A percentile compares a stretch with the other conserved stretches of the same genome.
phyloP scores from a whole-genome alignment of 2,113 vertebrate genomes.

The Sakesphorus luctuosus region DNA sequence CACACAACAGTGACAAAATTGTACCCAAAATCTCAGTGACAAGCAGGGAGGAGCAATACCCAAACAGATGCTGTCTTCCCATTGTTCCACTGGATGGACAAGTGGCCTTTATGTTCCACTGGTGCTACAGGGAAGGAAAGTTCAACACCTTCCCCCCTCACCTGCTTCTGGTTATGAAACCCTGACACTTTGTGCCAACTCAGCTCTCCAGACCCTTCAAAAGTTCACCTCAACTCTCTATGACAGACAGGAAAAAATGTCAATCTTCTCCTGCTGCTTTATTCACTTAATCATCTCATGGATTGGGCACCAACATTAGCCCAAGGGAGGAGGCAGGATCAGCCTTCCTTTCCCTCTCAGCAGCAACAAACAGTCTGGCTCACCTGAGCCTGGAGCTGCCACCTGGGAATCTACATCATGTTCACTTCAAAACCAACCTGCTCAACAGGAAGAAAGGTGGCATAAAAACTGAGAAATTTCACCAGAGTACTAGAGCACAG shows the following conservation, averaged over 20 bases:
- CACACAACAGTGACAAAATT: background rate
- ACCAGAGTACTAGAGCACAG: background rate
- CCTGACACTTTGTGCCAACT: background rate
- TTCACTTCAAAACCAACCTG: background rate
- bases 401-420: background rate
- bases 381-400: background rate
- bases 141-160: background rate
- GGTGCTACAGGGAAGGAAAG: background rate
- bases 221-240: background rate
- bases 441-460: background rate
- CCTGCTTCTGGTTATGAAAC: background rate
- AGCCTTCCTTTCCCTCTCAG: background rate
- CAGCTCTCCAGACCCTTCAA: background rate
- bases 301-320: fast-evolving
- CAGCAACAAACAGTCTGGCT: background rate
- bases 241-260: background rate
- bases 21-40: background rate
- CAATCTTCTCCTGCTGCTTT: background rate
- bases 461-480: background rate
- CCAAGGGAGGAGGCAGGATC: background rate
- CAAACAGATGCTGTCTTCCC: background rate
- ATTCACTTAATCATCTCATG: background rate
- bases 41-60: background rate
- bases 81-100: background rate
- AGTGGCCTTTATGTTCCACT: background rate